Evolutionary conservation across 1,140 invertebrate species (phyloP), one percentile per base, ranked within the genome.

Genomic region (Drosophila punjabiensis): DNA sequence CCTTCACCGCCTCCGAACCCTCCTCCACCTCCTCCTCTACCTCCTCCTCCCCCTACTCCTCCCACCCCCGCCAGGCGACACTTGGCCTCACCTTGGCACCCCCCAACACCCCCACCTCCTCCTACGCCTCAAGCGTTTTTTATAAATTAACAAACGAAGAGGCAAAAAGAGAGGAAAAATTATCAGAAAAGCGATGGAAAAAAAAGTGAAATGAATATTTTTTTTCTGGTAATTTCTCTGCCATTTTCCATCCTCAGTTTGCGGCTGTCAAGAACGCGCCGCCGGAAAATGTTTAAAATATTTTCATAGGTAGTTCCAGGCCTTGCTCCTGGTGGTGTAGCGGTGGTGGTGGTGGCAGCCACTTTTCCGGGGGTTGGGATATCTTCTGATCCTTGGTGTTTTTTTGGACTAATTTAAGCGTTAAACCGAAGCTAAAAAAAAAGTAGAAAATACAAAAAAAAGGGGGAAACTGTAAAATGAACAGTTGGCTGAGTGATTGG

Each of bases 121-220:
- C 24, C 24, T 24, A 2, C 3, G 86, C 86, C 82, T 80, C 60
- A 90, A 82, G 86, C 86, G 86, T 85, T 90, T 90, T 90, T 90
- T 86, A 82, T 89, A 90, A 90, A 90, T 90, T 90, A 90, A 85
- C 86, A 82, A 82, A 85, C 81, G 77, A 81, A 86, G 68, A 76
- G 52, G 67, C 78, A 59, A 41, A 74, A 74, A 61, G 65, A 80
- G 74, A 67, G 71, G 52, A 76, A 79, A 89, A 89, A 85, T 89
- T 80, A 89, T 89, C 82, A 86, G 68, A 69, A 85, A 90, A 79
- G 56, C 32, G 11, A 14, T 7, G 20, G 39, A 14, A 47, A 18
- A 28, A 61, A 84, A 81, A 74, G 37, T 67, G 52, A 81, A 89
- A 89, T 89, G 85, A 88, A 89, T 89, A 89, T 89, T 76, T 85